Evolutionary conservation across 2,888 invertebrate genomes (phyloP).

Genomic region (Gnatocerus cornutus): DNA sequence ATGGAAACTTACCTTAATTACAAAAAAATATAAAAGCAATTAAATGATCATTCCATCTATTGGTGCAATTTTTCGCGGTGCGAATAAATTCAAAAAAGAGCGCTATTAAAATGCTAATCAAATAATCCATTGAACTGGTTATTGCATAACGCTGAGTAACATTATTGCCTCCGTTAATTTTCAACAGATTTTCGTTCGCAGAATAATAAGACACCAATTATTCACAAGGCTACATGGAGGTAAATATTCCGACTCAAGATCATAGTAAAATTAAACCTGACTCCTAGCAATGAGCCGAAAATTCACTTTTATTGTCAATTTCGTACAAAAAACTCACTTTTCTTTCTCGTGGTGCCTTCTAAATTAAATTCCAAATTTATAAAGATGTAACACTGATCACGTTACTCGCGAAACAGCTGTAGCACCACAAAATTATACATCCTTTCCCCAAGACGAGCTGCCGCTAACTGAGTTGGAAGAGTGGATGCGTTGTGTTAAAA

Average conservation of each 20-base stretch:
- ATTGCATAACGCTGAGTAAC: not conserved
- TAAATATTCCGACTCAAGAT: not conserved
- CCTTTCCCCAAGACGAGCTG: constrained; percentile 23
- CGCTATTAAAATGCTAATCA: too few relatives aligned
- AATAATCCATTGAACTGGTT: not conserved
- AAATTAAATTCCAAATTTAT: constrained; percentile 4
- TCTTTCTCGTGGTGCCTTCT: not conserved
- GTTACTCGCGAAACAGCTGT: constrained; percentile 22
- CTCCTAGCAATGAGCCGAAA: not conserved
- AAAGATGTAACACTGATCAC: constrained; percentile 10
- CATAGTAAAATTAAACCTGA: not conserved
- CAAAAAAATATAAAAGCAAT: too few relatives aligned
- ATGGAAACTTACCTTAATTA: too few relatives aligned
- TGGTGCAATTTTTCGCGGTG: too few relatives aligned
- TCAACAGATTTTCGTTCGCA: not conserved
- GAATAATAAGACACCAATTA: constrained; percentile 1
- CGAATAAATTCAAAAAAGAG: too few relatives aligned
- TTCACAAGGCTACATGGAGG: not conserved
- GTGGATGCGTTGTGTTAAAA: constrained; percentile 34
- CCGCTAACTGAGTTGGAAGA: constrained; percentile 28
- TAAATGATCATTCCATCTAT: too few relatives aligned
- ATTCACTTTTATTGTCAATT: too few relatives aligned
- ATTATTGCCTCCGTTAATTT: not conserved
- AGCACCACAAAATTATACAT: constrained; percentile 1
- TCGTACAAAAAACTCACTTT: too few relatives aligned